Evolutionary conservation across 2,113 vertebrate species (phyloP).

Genomic region (Rhodinocichla rosea): DNA sequence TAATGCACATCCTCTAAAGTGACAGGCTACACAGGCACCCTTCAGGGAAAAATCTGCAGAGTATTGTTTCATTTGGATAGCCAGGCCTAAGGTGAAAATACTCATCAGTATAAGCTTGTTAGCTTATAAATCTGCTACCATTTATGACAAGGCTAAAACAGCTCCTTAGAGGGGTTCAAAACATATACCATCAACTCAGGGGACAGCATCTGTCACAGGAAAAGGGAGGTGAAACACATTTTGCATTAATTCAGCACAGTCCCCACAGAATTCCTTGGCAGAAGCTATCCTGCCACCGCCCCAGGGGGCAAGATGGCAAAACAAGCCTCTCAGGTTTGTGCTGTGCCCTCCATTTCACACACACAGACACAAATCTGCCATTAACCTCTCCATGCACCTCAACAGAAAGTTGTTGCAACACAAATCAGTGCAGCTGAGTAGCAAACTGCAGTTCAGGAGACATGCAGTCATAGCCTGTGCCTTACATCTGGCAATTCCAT

Average conservation of each 20-base stretch:
- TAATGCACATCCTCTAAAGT: neutral
- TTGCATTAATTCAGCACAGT: neutral
- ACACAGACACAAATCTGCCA: neutral
- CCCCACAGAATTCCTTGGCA: neutral
- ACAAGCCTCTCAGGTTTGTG: neutral
- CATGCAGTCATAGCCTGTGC: rapidly evolving
- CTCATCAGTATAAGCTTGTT: slow-evolving; percentile 10
- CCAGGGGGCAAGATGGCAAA: neutral
- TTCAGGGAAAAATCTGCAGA: slow-evolving; percentile 29
- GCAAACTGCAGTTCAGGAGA: neutral
- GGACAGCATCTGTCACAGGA: neutral
- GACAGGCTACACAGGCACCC: slow-evolving; percentile 30
- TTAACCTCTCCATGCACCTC: neutral
- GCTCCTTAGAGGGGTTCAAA: neutral
- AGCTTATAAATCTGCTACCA: neutral
- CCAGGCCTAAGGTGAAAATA: slow-evolving; percentile 15
- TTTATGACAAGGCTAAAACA: neutral
- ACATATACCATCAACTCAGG: neutral
- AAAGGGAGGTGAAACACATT: neutral
- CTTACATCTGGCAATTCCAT: neutral
- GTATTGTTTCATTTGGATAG: slow-evolving; percentile 15
- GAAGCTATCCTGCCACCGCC: neutral
- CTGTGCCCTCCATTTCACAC: neutral
- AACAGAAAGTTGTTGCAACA: neutral
- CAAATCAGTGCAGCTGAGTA: neutral